These are phyloP conservation scores for Thelaira solivaga DNA, from an alignment of 2,888 invertebrate species.

Conservation along the genomic window DNA sequence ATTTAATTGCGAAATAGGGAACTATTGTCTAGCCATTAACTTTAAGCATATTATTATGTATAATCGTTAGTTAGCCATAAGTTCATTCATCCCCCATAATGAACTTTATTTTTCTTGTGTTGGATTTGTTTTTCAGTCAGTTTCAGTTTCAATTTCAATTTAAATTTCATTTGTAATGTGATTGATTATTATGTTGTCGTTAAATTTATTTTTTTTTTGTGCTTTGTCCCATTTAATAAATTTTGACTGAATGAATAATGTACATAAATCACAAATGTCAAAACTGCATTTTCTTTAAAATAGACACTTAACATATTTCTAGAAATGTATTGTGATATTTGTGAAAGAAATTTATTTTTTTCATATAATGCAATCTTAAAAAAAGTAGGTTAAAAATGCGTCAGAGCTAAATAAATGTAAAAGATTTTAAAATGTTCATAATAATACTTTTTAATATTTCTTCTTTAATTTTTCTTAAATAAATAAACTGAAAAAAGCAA, in stretches of 20 bases:
- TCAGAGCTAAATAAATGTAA: slow-evolving; percentile 9
- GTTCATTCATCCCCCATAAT: slow-evolving; percentile 22
- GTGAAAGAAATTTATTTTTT: slow-evolving; percentile 42
- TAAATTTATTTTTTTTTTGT: not conserved
- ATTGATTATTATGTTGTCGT: not conserved
- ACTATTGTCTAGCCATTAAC: slow-evolving; percentile 74
- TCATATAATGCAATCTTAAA: slow-evolving; percentile 45
- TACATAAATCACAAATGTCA: slow-evolving; percentile 58
- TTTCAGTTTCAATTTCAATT: not conserved
- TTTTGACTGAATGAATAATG: slow-evolving; percentile 50
- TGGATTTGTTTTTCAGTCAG: not conserved
- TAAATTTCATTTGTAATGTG: not conserved
- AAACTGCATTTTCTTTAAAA: slow-evolving; percentile 47
- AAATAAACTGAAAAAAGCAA: slow-evolving; percentile 32
- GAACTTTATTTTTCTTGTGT: not conserved
- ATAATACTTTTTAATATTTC: too few relatives aligned
- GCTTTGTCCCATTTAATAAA: slow-evolving; percentile 2
- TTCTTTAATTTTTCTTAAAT: slow-evolving; percentile 50
- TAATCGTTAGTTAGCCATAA: slow-evolving; percentile 54
- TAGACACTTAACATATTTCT: slow-evolving; percentile 31
- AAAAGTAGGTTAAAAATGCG: slow-evolving; percentile 23
- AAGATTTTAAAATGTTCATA: too few relatives aligned
- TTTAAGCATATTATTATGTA: slow-evolving; percentile 56
- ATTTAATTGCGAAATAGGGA: slow-evolving; percentile 71
- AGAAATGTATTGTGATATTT: slow-evolving; percentile 51